These are phyloP conservation scores for Nomada lathburiana DNA, from an alignment of 2,888 invertebrate species.

Conservation along the genomic window DNA sequence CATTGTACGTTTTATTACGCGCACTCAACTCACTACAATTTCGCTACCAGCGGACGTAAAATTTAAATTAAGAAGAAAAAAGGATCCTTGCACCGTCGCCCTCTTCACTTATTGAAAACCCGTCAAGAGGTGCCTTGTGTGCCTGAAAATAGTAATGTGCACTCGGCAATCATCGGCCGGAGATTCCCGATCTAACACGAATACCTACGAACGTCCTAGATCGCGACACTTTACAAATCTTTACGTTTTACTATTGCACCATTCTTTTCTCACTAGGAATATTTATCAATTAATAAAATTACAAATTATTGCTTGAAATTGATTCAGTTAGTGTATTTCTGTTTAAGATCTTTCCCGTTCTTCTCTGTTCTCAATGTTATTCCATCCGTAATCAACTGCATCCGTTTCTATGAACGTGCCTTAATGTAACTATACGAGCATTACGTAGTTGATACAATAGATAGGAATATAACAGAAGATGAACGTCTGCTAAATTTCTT, in stretches of 20 bases:
- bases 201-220: slow-evolving; percentile 64
- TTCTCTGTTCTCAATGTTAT: background rate
- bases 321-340: background rate
- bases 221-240: slow-evolving; percentile 68
- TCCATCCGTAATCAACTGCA: background rate
- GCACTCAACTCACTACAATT: slow-evolving; percentile 64
- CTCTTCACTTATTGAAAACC: slow-evolving; percentile 81
- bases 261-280: slow-evolving; percentile 25
- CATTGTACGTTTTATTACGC: slow-evolving; percentile 67
- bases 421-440: slow-evolving; percentile 5
- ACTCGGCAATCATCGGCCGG: slow-evolving; percentile 79
- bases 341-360: background rate
- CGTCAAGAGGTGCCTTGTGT: slow-evolving; percentile 81
- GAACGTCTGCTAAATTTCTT: background rate
- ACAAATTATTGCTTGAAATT: slow-evolving; percentile 11
- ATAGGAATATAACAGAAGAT: background rate
- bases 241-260: slow-evolving; percentile 24
- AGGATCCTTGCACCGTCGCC: slow-evolving; percentile 74
- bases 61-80: slow-evolving; percentile 75
- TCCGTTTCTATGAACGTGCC: slow-evolving; percentile 22
- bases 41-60: slow-evolving; percentile 65
- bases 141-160: slow-evolving; percentile 83
- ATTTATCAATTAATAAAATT: background rate
- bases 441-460: background rate
- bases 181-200: slow-evolving; percentile 66